A percentile compares a stretch with the other conserved stretches of the same genome.
phyloP scores from a whole-genome alignment of 1,140 invertebrate genomes.

The Monomorium pharaonis region DNA sequence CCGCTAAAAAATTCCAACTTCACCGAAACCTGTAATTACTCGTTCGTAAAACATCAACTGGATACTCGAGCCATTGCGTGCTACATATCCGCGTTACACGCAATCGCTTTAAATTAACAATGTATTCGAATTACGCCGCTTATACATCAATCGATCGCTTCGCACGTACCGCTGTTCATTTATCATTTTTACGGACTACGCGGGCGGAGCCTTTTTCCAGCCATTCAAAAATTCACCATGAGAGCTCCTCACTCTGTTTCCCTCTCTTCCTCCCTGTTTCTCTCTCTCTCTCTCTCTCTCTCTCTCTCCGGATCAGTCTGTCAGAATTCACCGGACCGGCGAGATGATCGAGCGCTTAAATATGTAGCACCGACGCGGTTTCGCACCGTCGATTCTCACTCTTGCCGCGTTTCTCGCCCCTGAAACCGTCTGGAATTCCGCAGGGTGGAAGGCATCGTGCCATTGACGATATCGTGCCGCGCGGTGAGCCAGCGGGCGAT shows the following conservation, averaged over 20 bases:
- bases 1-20: conserved; percentile 27
- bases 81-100: conserved; percentile 47
- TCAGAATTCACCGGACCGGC: conserved; percentile 62
- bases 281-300: background rate
- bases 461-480: conserved; percentile 34
- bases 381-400: conserved; percentile 29
- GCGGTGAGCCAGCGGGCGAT: conserved; percentile 62
- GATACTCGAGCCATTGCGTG: conserved; percentile 27
- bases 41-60: conserved; percentile 42
- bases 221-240: conserved; percentile 67
- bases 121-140: conserved; percentile 53
- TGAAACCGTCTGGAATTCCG: conserved; percentile 56
- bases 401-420: conserved; percentile 19
- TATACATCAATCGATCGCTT: conserved; percentile 43
- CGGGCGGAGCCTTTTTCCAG: conserved; percentile 6
- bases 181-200: conserved; percentile 55
- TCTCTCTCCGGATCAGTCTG: conserved; percentile 41
- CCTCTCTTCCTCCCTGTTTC: background rate
- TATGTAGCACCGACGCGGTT: conserved; percentile 70
- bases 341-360: conserved; percentile 73
- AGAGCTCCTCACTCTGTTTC: background rate
- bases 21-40: conserved; percentile 39
- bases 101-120: conserved; percentile 59
- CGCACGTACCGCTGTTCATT: conserved; percentile 44
- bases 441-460: conserved; percentile 34